These are phyloP conservation scores for Heterodera carotae DNA, from an alignment of 1,140 invertebrate species.

Conservation along the genomic window DNA sequence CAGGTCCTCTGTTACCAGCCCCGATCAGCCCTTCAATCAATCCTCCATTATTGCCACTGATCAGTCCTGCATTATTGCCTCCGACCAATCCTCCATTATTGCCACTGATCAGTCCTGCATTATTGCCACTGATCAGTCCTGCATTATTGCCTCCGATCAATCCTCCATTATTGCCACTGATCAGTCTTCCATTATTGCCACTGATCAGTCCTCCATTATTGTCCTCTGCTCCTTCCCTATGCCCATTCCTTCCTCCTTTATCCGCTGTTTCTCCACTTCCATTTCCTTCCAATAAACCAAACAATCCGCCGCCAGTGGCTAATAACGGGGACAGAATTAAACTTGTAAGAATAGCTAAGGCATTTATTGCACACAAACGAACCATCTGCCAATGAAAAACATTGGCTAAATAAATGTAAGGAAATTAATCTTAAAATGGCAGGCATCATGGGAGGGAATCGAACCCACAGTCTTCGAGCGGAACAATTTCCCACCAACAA, in stretches of 20 bases:
- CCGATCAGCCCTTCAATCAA: no score
- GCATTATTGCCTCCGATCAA: background rate
- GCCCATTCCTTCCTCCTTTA: background rate
- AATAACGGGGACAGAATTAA: background rate
- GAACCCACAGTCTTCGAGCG: no score
- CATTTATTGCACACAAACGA: background rate
- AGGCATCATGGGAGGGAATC: background rate
- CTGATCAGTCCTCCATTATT: background rate
- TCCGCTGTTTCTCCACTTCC: background rate
- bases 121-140: background rate
- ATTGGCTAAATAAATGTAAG: no score
- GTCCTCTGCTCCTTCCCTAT: background rate
- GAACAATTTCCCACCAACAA: no score
- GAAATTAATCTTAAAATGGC: no score
- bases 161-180: no score
- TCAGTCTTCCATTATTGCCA: background rate
- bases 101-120: background rate
- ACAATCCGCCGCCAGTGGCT: background rate
- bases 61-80: no score
- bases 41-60: no score
- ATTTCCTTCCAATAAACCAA: background rate
- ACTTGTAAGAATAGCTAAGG: background rate
- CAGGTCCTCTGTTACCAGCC: no score
- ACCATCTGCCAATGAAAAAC: background rate
- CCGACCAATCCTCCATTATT: no score